Base-by-base conservation (phyloP, 1,140 invertebrate species). In the Agrilus planipennis region DNA sequence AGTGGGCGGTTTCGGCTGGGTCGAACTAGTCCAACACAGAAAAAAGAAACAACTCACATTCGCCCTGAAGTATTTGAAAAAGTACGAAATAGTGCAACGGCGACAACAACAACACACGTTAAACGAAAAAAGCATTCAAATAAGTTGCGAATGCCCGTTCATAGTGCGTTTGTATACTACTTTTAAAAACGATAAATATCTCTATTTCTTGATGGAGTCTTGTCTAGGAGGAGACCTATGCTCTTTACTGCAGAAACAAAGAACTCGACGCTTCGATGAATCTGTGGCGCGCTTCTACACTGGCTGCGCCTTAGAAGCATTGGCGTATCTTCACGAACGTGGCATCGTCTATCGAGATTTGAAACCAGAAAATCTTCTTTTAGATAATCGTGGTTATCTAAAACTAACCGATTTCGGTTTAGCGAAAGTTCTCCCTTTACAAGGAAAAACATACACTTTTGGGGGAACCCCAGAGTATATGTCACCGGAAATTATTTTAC, bases 391-490 rank as follows among this genome's bases (percentile, higher is more conserved):
- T 37, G 92, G 92, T 39, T 95, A 93, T 55, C 75, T 94, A 16
- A 95, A 95, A 75, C 61, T 96, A 84, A 89, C 94, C 16, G 94
- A 97, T 66, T 97, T 97, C 68, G 93, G 93, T n/a, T 97, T 97
- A 61, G 90, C 92, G 6, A 97, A 97, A 66, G 75, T 81, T 47
- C 70, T 96, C 28, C 72, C 76, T 2, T 60, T 68, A 2, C 72
- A 80, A 42, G 70, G 76, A 28, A 93, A 93, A 64, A 95, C 94
- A 0, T 97, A 89, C 79, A 98, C 94, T 2, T 98, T 99, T 68
- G 95, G 92, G 52, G 94, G 94, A 2, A 98, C 89, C 2, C 88
- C 88, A 0, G 85, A 89, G 57, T 90, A 90, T 50, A 80, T 87
- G 7, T 87, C 91, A 2, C 91, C 92, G 0, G 92, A 97, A 72